Evolutionary conservation across 2,797 vertebrate genomes (phyloP).

Genomic region (Muscicapa striata): DNA sequence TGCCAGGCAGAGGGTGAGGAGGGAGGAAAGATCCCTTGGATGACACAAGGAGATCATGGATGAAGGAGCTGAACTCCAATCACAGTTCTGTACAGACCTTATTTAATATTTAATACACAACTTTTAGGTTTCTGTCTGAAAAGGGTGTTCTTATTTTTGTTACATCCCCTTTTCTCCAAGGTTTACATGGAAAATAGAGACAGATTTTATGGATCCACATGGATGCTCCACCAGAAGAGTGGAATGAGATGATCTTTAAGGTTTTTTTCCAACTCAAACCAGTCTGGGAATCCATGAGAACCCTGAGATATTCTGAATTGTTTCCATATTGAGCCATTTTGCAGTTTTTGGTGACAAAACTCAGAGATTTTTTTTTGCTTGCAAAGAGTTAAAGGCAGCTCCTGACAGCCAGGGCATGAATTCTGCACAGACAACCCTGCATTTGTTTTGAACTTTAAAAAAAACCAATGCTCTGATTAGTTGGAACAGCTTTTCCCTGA

Average conservation of each 20-base stretch:
- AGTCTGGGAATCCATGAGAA: not conserved
- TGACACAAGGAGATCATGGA: not conserved
- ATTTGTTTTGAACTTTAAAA: conserved; percentile 71
- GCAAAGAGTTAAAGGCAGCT: conserved; percentile 53
- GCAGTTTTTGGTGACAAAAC: not conserved
- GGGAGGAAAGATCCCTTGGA: not conserved
- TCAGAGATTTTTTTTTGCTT: not conserved
- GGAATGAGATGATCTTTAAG: not conserved
- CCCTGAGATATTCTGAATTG: accelerated
- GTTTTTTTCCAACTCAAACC: not conserved
- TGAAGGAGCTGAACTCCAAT: not conserved
- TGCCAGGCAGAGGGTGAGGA: not conserved
- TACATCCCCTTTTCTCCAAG: not conserved
- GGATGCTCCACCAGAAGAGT: not conserved
- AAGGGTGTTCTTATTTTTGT: not conserved
- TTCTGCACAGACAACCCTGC: not conserved
- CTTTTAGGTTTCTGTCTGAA: not conserved
- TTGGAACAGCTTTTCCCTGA: conserved; percentile 27
- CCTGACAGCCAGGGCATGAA: not conserved
- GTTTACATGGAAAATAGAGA: accelerated
- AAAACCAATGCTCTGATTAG: conserved; percentile 60
- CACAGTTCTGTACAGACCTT: not conserved
- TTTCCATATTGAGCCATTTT: not conserved
- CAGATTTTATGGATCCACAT: accelerated
- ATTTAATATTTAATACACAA: not conserved